These are phyloP conservation scores for Drosophila nikananu DNA, from an alignment of 1,140 invertebrate genomes.

Conservation along the genomic window DNA sequence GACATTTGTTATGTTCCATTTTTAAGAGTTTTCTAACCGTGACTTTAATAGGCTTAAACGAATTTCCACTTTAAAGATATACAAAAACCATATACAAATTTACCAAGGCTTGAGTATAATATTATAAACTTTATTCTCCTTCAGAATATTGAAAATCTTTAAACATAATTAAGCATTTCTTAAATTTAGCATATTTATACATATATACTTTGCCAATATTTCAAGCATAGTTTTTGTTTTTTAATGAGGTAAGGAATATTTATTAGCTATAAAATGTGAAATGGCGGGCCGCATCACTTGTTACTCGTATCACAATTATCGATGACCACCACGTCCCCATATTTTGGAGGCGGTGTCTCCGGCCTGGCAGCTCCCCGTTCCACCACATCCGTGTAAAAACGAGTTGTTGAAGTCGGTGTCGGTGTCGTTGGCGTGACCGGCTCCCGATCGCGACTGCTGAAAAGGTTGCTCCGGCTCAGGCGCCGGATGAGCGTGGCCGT, in stretches of 20 bases:
- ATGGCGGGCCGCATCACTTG: slow-evolving; percentile 39
- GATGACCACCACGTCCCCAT: slow-evolving; percentile 77
- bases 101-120: not conserved
- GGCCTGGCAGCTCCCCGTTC: slow-evolving; percentile 46
- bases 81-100: too few relatives aligned
- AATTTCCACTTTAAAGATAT: too few relatives aligned
- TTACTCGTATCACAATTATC: slow-evolving; percentile 73
- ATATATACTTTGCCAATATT: not conserved
- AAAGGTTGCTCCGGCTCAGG: slow-evolving; percentile 78
- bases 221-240: not conserved
- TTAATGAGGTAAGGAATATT: slow-evolving; percentile 40
- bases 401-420: slow-evolving; percentile 35
- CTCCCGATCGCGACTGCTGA: slow-evolving; percentile 69
- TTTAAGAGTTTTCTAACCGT: too few relatives aligned
- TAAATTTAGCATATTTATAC: not conserved
- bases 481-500: slow-evolving; percentile 78
- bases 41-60: too few relatives aligned
- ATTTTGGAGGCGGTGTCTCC: slow-evolving; percentile 77
- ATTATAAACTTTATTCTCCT: not conserved
- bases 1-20: too few relatives aligned
- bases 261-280: slow-evolving; percentile 23
- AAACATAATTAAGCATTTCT: not conserved
- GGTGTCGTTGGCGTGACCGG: slow-evolving; percentile 43
- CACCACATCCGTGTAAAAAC: slow-evolving; percentile 58
- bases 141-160: too few relatives aligned